Evolutionary conservation across 2,797 vertebrate genomes (phyloP), one percentile per base, ranked within the genome.

Genomic region (Sternarchorhynchus goeldii): DNA sequence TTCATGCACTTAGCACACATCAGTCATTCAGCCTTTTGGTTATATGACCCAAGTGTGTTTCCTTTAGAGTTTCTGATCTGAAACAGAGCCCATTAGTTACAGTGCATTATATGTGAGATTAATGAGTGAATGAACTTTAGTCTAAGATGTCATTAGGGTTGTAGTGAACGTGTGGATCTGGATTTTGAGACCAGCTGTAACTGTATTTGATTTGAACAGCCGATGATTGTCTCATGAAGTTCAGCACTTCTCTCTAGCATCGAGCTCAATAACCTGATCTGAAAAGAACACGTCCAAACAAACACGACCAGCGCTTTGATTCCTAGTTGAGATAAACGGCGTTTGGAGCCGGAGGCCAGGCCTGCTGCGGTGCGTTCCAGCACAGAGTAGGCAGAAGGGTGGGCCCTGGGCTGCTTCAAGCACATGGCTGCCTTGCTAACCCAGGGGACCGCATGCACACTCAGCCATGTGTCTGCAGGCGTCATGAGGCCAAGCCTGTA

Each of bases 31-130:
- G n/a, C 41, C 59, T 6, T 29, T 63, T 64, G 75, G 25, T 8
- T 12, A 62, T 63, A 7, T 7, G 10, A 62, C 56, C 29, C 25
- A 34, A 45, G 36, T 60, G 39, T 56, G 71, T 34, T 10, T 68
- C 18, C 20, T 36, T 50, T 63, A 66, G 64, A 67, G 8, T 39
- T 18, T 39, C 16, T 77, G 20, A 81, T 34, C n/a, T 59, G 32
- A 77, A 77, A 63, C 56, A 41, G 10, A 56, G 8, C 21, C 70
- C 67, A 77, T 66, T 20, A 71, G 77, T 18, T 7, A n/a, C 56
- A 60, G 41, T 59, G 29, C 66, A 53, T 5, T 8, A 53, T 45
- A 57, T 70, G 70, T 41, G 31, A 66, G 55, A 66, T 67, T 34
- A 62, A 7, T 76, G 29, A 29, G 36, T 55, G 57, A 56, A 16